Evolutionary conservation across 1,140 invertebrate species (phyloP).

Genomic region (Nephila pilipes): DNA sequence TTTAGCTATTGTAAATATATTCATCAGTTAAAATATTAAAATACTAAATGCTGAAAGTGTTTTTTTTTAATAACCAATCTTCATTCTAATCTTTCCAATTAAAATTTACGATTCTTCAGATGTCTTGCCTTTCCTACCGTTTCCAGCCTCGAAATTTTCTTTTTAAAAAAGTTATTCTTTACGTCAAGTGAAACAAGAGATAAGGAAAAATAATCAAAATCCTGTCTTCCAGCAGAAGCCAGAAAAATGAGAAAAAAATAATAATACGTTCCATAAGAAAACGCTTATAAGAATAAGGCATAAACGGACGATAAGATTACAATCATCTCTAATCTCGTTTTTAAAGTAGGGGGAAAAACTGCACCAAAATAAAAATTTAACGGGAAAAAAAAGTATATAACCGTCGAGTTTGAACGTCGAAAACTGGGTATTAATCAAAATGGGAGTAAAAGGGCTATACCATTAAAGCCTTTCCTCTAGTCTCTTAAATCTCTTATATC

Average conservation of each 20-base stretch:
- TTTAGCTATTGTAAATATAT: no score
- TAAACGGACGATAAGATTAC: slow-evolving; percentile 39
- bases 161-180: background rate
- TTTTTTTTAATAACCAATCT: background rate
- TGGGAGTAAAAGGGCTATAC: slow-evolving; percentile 13
- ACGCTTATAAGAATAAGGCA: slow-evolving; percentile 41
- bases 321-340: slow-evolving; percentile 49
- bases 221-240: background rate
- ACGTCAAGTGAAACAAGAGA: background rate
- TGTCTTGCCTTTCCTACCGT: background rate
- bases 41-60: no score
- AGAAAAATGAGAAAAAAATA: background rate
- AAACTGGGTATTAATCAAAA: slow-evolving; percentile 62
- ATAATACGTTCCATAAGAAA: slow-evolving; percentile 18
- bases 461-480: slow-evolving; percentile 27
- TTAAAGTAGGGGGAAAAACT: background rate
- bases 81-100: slow-evolving; percentile 46
- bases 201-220: slow-evolving; percentile 46
- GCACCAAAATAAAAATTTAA: no score
- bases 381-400: background rate
- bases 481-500: slow-evolving; percentile 48
- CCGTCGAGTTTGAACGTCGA: slow-evolving; percentile 16
- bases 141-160: background rate
- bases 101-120: background rate
- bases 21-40: no score